Base-by-base conservation (phyloP, 2,113 vertebrate genomes). In the Tragelaphus strepsiceros region DNA sequence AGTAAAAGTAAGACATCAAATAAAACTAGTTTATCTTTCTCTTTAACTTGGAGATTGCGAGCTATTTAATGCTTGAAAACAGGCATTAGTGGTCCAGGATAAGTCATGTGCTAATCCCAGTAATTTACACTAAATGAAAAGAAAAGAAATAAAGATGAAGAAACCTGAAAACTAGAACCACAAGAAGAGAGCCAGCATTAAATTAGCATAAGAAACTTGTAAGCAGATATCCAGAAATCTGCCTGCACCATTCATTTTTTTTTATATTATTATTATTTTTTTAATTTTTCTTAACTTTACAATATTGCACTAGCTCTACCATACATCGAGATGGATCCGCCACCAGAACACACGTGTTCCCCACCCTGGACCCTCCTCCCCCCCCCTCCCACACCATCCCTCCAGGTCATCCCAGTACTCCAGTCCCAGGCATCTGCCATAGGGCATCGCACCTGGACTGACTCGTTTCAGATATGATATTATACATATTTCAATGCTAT, bases 1-100 rank as follows among this genome's bases (percentile, higher is more conserved):
- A 91, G 84, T 82, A 94, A 93, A 97, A 91, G 35, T 97, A 96
- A 97, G 78, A 95, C 54, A 94, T 95, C 64, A 97, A 80, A 92
- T 61, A 90, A 96, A 93, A 96, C 56, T 93, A 94, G 88, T 92
- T 83, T 71, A 54, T 61, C 49, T 95, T 96, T 96, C 49, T 88
- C 9, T 87, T 7, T 92, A 4, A 11, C 26, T 26, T 82, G 35
- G 59, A 82, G 84, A 91, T 56, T 90, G 46, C 89, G 62, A 94
- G 46, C 12, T 74, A 95, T 9, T 16, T 95, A 58, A 88, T 89
- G 54, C 77, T 88, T 84, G 51, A 77, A 94, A 94, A 51, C 30
- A 86, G 58, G 30, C 6, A 67, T 94, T 43, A 94, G 19, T 85
- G 39, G 32, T 86, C 5, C 46, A 96, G 14, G 39, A 32, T 94